Evolutionary conservation across 2,888 invertebrate genomes (phyloP), one percentile per base, ranked within the genome.

Genomic region (Sphinx pinastri): DNA sequence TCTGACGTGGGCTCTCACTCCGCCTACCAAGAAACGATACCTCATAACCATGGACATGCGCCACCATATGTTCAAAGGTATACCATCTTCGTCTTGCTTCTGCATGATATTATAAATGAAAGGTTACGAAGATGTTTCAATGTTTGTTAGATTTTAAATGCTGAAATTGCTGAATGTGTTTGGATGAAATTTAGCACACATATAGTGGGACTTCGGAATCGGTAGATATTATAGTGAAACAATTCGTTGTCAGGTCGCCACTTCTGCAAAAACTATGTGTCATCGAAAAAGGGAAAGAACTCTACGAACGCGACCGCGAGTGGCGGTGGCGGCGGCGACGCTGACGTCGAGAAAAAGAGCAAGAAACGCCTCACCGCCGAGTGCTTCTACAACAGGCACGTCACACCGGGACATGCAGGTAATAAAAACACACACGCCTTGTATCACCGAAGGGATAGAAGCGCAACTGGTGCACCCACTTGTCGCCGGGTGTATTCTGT

Each of bases 21-120:
- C 87, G 47, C 86, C 91, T 0, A 93, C 91, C 4, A 89, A 91
- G 0, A 83, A 79, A 7, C 88, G 91, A 69, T 94, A 93, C 75
- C 74, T 94, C 81, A 93, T 94, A 79, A 94, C 94, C 12, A 80
- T 94, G 83, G 94, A 94, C 71, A 92, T 94, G 92, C 88, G 94
- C 84, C 87, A 91, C 80, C 92, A 93, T 77, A 94, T 94, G 94
- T 94, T 94, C 71, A 93, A 92, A 89, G 94, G 94, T 94, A 84
- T 19, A 49, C 2, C 16, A 19, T 54, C 10, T 19, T 19, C 11
- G 11, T n/a, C 19, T 2, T 55, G 12, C 19, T 12, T 54, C 5
- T 13, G 14, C 25, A 25, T 25, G 4, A 38, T 38, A 38, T 38
- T 7, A 38, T 38, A 7, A 38, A 38, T 38, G 38, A 38, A 38